A percentile compares a stretch with the other conserved stretches of the same genome.
Evolutionary conservation across 1,140 invertebrate species (phyloP).

Genomic region (Zaprionus capensis): DNA sequence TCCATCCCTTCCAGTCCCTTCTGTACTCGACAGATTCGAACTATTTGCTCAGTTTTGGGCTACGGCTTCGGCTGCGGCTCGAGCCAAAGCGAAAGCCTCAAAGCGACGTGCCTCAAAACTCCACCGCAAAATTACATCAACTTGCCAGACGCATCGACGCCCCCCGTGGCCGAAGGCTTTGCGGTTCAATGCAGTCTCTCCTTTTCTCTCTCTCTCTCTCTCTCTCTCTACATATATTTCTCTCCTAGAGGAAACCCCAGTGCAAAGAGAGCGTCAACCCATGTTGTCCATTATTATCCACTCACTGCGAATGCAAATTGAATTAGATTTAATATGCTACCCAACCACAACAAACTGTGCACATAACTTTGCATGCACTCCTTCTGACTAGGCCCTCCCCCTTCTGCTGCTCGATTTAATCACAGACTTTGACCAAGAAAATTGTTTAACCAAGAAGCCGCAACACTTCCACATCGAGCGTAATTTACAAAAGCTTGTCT

Average conservation of each 20-base stretch:
- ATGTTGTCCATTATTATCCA: conserved; percentile 60
- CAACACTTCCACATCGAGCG: conserved; percentile 12
- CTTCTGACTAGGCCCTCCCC: not conserved
- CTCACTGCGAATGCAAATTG: conserved; percentile 69
- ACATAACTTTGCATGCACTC: conserved; percentile 30
- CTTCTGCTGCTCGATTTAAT: conserved; percentile 12
- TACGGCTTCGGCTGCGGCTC: conserved; percentile 4
- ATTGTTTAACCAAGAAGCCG: conserved; percentile 15
- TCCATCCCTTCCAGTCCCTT: not conserved
- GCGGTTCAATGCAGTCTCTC: conserved; percentile 44
- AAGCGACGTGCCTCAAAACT: conserved; percentile 76
- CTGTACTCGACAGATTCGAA: not conserved
- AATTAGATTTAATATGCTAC: conserved; percentile 79
- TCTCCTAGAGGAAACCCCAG: conserved; percentile 28
- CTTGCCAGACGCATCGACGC: conserved; percentile 55
- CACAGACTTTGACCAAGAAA: conserved; percentile 25
- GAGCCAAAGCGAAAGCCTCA: conserved; percentile 61
- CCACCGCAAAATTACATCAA: conserved; percentile 76
- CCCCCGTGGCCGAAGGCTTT: conserved; percentile 34
- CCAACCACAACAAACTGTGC: conserved; percentile 69
- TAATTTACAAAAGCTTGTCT: not conserved
- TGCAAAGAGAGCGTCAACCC: conserved; percentile 43
- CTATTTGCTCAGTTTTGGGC: conserved; percentile 52
- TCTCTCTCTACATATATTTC: not conserved
- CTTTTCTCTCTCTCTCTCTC: not conserved